These are phyloP conservation scores for Eublepharis macularius DNA, from an alignment of 2,113 vertebrate species.

Conservation along the genomic window DNA sequence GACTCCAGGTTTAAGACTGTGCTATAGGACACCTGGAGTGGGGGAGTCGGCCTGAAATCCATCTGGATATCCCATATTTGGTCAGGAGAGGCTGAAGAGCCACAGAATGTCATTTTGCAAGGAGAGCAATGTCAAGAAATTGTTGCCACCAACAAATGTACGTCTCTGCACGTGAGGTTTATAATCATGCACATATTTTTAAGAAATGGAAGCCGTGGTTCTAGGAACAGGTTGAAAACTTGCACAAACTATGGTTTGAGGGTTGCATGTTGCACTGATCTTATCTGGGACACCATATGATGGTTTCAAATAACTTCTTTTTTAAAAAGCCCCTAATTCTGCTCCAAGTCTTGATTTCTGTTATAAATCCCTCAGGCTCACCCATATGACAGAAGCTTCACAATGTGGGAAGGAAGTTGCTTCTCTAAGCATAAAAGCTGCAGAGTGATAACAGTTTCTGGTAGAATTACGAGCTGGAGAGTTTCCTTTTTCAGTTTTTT, in stretches of 20 bases:
- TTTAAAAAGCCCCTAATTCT: background rate
- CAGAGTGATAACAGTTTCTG: background rate
- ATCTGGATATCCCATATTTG: background rate
- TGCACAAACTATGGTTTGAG: background rate
- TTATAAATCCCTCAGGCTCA: background rate
- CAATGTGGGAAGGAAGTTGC: background rate
- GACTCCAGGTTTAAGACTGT: too few species aligned
- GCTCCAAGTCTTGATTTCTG: background rate
- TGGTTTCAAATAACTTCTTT: background rate
- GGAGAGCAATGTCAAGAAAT: too few species aligned
- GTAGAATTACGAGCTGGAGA: background rate
- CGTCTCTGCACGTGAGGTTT: too few species aligned
- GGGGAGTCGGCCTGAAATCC: background rate
- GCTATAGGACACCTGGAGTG: background rate
- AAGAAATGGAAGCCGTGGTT: too few species aligned
- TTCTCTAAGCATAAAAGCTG: conserved; percentile 22
- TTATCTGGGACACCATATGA: too few species aligned
- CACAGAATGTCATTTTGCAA: too few species aligned
- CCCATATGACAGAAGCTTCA: background rate
- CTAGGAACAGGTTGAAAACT: too few species aligned
- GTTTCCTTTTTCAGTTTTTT: background rate
- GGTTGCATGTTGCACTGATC: background rate
- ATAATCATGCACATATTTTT: too few species aligned
- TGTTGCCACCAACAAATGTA: too few species aligned
- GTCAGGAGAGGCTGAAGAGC: background rate